A percentile compares a stretch with the other conserved stretches of the same genome.
phyloP scores from a whole-genome alignment of 2,888 invertebrate genomes.

The Scaptomyza flava region DNA sequence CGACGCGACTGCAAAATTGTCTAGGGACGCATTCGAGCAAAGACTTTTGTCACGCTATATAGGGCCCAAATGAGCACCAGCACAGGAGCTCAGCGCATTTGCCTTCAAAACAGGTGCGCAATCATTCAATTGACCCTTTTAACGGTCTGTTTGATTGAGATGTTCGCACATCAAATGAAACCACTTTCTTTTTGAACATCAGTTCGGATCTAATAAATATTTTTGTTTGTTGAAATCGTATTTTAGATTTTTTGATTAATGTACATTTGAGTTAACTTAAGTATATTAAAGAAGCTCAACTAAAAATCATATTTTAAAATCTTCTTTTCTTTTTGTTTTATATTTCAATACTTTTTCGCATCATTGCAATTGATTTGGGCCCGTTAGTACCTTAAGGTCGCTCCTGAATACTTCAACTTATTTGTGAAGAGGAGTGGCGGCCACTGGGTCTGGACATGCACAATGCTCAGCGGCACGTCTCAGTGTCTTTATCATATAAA shows the following conservation, averaged over 20 bases:
- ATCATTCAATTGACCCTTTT: neutral
- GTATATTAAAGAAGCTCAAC: too few relatives aligned
- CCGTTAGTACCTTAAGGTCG: neutral
- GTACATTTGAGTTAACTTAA: too few relatives aligned
- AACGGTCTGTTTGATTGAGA: too few relatives aligned
- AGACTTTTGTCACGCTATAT: conserved; percentile 78
- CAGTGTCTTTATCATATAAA: conserved; percentile 78
- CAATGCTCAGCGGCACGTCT: conserved; percentile 73
- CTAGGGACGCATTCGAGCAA: conserved; percentile 78
- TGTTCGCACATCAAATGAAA: too few relatives aligned
- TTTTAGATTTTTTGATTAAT: too few relatives aligned
- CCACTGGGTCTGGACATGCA: conserved; percentile 57
- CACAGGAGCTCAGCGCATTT: conserved; percentile 22
- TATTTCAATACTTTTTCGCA: too few relatives aligned
- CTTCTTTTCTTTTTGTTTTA: too few relatives aligned
- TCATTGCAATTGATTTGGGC: neutral
- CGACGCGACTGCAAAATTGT: conserved; percentile 54
- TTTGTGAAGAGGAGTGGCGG: conserved; percentile 16
- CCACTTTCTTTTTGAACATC: too few relatives aligned
- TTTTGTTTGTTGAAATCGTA: too few relatives aligned
- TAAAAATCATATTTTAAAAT: too few relatives aligned
- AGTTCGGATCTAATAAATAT: too few relatives aligned
- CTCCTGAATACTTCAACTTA: conserved; percentile 31
- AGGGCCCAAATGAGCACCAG: conserved; percentile 26
- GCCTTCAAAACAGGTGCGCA: conserved; percentile 27